A percentile compares a stretch with the other conserved stretches of the same genome.
These are phyloP conservation scores for Dynastes tityus DNA, from an alignment of 2,888 invertebrate species.

Conservation along the genomic window DNA sequence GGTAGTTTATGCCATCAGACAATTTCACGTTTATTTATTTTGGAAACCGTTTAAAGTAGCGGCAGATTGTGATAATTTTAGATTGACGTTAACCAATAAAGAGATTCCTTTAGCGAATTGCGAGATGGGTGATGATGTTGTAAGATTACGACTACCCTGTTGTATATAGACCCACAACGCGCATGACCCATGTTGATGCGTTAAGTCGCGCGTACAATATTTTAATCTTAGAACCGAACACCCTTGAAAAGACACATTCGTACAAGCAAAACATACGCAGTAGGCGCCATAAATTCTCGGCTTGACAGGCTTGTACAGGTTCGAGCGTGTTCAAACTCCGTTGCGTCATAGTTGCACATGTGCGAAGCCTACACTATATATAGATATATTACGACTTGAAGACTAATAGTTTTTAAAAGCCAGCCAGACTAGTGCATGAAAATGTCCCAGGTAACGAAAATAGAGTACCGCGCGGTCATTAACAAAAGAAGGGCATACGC, in stretches of 20 bases:
- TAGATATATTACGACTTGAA: no score
- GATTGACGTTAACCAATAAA: conserved; percentile 58
- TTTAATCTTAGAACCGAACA: conserved; percentile 25
- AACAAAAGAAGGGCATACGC: no score
- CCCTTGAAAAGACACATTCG: no score
- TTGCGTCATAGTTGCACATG: no score
- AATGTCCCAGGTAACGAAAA: no score
- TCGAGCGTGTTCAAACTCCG: neutral
- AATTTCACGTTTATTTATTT: conserved; percentile 59
- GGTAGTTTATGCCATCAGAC: conserved; percentile 18
- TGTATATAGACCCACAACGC: conserved; percentile 56
- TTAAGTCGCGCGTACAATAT: conserved; percentile 30
- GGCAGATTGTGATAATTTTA: conserved; percentile 58
- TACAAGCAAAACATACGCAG: no score
- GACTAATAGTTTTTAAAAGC: no score
- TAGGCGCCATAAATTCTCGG: no score
- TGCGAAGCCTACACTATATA: no score
- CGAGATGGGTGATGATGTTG: conserved; percentile 59
- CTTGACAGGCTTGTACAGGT: no score
- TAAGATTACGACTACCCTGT: conserved; percentile 60
- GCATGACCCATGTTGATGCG: conserved; percentile 44
- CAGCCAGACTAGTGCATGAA: no score
- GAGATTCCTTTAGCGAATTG: conserved; percentile 58
- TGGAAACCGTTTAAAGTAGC: conserved; percentile 60
- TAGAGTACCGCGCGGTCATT: no score